These are phyloP conservation scores for Microchirus variegatus DNA, from an alignment of 2,797 vertebrate genomes.

Conservation along the genomic window DNA sequence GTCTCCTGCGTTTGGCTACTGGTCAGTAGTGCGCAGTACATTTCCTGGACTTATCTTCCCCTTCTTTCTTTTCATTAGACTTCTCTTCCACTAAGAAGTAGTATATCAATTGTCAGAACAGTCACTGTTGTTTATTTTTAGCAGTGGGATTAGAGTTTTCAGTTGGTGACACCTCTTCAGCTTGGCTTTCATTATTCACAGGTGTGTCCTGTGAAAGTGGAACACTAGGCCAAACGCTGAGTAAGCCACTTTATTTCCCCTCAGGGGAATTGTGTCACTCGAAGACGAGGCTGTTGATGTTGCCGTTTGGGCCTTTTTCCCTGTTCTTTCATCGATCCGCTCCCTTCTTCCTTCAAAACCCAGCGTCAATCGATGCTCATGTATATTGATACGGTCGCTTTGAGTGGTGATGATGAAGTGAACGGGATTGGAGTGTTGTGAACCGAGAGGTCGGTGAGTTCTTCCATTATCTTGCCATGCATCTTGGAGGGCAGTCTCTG, in stretches of 20 bases:
- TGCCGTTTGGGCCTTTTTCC: neutral
- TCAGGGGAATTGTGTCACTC: slow-evolving; percentile 19
- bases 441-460: slow-evolving; percentile 52
- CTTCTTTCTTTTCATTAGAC: slow-evolving; percentile 17
- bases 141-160: slow-evolving; percentile 13
- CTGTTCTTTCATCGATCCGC: slow-evolving; percentile 10
- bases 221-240: slow-evolving; percentile 38
- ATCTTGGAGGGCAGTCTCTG: slow-evolving; percentile 17
- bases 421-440: neutral
- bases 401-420: neutral
- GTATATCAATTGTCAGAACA: slow-evolving; percentile 13
- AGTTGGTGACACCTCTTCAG: slow-evolving; percentile 24
- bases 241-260: slow-evolving; percentile 9
- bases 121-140: slow-evolving; percentile 39
- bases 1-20: slow-evolving; percentile 42
- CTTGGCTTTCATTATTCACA: slow-evolving; percentile 19
- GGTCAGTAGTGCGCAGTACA: slow-evolving; percentile 31
- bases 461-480: slow-evolving; percentile 24
- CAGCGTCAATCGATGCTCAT: slow-evolving; percentile 30
- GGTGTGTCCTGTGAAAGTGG: slow-evolving; percentile 31
- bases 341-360: neutral
- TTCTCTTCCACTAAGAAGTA: slow-evolving; percentile 11
- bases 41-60: slow-evolving; percentile 43
- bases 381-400: slow-evolving; percentile 24
- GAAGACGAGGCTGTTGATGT: slow-evolving; percentile 22